phyloP scores from a whole-genome alignment of 23 tunicate species.

The Ascidia mentula region DNA sequence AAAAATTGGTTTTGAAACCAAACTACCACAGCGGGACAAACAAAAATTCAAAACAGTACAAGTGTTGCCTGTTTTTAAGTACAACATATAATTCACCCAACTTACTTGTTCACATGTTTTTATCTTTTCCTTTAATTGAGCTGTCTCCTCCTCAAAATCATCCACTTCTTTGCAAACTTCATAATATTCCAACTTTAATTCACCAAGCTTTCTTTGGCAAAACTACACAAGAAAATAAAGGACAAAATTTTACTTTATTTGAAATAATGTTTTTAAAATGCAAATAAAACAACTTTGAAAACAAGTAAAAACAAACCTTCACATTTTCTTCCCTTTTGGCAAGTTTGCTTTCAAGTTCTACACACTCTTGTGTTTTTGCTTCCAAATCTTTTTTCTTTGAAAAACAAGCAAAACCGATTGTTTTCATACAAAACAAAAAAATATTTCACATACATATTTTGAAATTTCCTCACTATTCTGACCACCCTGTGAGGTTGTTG shows the following conservation, averaged over 20 bases:
- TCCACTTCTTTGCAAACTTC: slow-evolving; percentile 2
- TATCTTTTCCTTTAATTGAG: not conserved
- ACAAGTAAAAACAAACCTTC: not conserved
- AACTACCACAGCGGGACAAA: too few species aligned
- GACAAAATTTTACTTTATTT: not conserved
- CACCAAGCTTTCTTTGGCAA: not conserved
- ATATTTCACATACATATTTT: too few species aligned
- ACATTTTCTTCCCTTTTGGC: not conserved
- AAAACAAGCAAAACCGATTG: too few species aligned
- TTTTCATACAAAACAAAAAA: too few species aligned
- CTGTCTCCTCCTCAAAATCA: not conserved
- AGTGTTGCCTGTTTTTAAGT: not conserved
- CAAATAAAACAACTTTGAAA: not conserved
- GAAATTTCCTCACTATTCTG: too few species aligned
- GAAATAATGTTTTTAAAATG: too few species aligned
- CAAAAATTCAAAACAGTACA: not conserved
- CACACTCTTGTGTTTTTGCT: not conserved
- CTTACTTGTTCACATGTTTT: not conserved
- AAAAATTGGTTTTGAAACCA: too few species aligned
- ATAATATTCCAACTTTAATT: not conserved
- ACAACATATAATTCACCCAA: too few species aligned
- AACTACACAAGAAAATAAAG: not conserved
- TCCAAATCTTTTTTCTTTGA: not conserved
- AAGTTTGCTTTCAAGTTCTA: not conserved
- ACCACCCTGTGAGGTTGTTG: too few species aligned